phyloP scores from a whole-genome alignment of 2,888 invertebrate species.

The Anoncus sp. region DNA sequence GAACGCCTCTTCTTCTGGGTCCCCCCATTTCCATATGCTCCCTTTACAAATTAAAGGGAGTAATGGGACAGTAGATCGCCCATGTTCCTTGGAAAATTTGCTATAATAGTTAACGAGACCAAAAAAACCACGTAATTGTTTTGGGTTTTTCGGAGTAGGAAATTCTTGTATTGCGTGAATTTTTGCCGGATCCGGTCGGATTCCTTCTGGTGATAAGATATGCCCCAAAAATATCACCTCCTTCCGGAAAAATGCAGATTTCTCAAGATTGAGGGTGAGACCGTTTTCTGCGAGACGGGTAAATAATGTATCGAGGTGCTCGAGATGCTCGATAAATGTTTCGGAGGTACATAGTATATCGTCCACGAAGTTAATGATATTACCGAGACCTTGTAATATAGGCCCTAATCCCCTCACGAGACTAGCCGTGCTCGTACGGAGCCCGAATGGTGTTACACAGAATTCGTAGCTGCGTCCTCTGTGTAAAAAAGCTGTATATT shows the following conservation, averaged over 20 bases:
- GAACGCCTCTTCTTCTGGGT: no score
- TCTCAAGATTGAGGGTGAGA: not conserved
- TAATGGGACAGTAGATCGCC: not conserved
- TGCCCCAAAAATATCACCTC: slow-evolving; percentile 1
- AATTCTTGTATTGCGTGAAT: not conserved
- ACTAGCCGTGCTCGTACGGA: not conserved
- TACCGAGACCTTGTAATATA: not conserved
- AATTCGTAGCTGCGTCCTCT: slow-evolving; percentile 2
- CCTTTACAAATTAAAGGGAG: no score
- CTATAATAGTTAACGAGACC: not conserved
- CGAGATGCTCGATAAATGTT: not conserved
- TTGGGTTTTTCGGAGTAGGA: not conserved
- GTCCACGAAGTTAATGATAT: slow-evolving; percentile 14
- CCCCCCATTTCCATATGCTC: no score
- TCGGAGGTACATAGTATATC: slow-evolving; percentile 9
- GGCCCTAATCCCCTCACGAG: not conserved
- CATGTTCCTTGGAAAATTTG: slow-evolving; percentile 16
- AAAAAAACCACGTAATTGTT: not conserved
- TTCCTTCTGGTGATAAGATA: not conserved
- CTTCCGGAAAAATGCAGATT: not conserved
- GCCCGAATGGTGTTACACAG: slow-evolving; percentile 4
- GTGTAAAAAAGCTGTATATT: slow-evolving; percentile 14
- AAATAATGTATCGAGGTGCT: not conserved
- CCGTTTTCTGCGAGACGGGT: not conserved
- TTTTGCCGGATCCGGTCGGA: slow-evolving; percentile 2